Percentiles rank a stretch among this genome's conserved stretches.
Evolutionary conservation across 2,797 vertebrate species (phyloP).

Genomic region (Gymnodraco acuticeps): DNA sequence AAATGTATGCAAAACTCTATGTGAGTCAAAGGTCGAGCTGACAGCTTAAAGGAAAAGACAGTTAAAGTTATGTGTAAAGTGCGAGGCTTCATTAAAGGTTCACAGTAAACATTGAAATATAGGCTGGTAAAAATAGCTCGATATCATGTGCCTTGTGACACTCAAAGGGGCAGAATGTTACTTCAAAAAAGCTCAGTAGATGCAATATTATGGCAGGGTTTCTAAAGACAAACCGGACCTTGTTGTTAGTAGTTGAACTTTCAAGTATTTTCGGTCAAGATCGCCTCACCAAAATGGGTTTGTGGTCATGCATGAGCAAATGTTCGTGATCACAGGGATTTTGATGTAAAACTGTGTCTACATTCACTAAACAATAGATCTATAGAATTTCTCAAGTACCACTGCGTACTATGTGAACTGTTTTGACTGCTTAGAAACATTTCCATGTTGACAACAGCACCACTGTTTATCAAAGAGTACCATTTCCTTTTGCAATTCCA

Average conservation of each 20-base stretch:
- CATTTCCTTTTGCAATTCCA: background rate
- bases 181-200: background rate
- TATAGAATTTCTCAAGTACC: background rate
- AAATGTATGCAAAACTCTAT: background rate
- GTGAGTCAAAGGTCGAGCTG: background rate
- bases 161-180: background rate
- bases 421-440: background rate
- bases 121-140: background rate
- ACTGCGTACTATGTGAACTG: background rate
- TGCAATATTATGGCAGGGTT: background rate
- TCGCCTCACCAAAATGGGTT: background rate
- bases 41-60: background rate
- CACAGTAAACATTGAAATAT: constrained; percentile 1
- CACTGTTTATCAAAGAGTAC: background rate
- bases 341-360: background rate
- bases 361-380: background rate
- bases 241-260: background rate
- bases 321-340: background rate
- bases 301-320: background rate
- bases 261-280: background rate
- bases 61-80: background rate
- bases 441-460: background rate
- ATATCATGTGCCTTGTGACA: background rate
- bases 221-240: background rate
- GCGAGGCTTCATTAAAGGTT: background rate